phyloP scores from a whole-genome alignment of 2,797 vertebrate genomes.

The Eidolon dupreanum region DNA sequence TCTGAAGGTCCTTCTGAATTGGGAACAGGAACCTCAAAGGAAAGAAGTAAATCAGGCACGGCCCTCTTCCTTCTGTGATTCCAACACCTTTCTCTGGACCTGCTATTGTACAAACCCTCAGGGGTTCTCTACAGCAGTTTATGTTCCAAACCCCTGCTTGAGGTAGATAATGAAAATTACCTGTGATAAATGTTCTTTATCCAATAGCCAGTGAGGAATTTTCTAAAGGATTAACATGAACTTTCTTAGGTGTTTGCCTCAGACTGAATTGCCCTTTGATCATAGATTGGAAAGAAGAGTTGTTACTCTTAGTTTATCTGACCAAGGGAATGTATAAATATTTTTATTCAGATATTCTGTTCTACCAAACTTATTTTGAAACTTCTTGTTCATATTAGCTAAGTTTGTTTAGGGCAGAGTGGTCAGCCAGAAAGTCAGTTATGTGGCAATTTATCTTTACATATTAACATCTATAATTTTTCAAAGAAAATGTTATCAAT shows the following conservation, averaged over 20 bases:
- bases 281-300: conserved; percentile 7
- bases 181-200: background rate
- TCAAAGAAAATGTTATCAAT: conserved; percentile 35
- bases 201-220: background rate
- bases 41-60: too few relatives aligned
- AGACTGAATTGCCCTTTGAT: background rate
- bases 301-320: conserved; percentile 12
- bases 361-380: conserved; percentile 61
- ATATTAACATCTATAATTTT: conserved; percentile 31
- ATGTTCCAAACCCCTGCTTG: background rate
- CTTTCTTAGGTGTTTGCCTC: background rate
- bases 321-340: background rate
- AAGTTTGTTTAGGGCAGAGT: conserved; percentile 29
- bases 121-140: background rate
- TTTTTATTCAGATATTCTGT: conserved; percentile 59
- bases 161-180: background rate
- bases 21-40: too few relatives aligned
- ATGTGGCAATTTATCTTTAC: conserved; percentile 47
- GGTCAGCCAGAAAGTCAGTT: conserved; percentile 43
- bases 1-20: too few relatives aligned
- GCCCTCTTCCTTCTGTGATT: too few relatives aligned
- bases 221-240: background rate
- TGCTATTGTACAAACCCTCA: too few relatives aligned
- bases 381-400: conserved; percentile 36
- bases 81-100: too few relatives aligned